Evolutionary conservation across 2,113 vertebrate species (phyloP).

Genomic region (Callospermophilus lateralis): DNA sequence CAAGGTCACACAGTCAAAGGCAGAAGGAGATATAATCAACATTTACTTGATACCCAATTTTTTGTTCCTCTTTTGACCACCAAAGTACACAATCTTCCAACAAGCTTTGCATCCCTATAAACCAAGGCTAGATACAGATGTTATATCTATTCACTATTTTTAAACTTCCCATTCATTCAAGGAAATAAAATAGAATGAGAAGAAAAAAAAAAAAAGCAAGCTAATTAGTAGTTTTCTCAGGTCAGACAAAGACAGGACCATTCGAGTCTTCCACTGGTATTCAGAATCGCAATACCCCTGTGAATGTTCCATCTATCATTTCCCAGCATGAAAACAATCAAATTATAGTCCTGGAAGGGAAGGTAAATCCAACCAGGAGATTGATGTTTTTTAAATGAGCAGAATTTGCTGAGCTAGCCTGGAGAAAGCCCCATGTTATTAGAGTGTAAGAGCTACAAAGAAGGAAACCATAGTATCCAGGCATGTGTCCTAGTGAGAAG

Average conservation of each 20-base stretch:
- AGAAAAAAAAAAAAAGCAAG: conserved; percentile 54
- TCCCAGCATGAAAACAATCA: conserved; percentile 80
- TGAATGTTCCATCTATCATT: conserved; percentile 68
- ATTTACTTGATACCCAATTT: not conserved
- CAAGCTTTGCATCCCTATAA: not conserved
- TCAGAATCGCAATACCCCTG: conserved; percentile 53
- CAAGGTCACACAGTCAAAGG: not conserved
- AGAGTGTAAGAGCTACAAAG: conserved; percentile 44
- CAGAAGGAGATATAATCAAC: not conserved
- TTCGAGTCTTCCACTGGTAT: conserved; percentile 48
- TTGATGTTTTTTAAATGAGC: conserved; percentile 78
- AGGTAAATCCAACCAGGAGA: conserved; percentile 72
- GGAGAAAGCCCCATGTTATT: not conserved
- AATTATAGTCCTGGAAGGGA: conserved; percentile 73
- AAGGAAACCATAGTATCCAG: not conserved
- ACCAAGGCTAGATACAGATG: not conserved
- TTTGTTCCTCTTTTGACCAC: not conserved
- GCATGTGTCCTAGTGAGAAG: conserved; percentile 48
- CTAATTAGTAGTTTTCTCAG: conserved; percentile 78
- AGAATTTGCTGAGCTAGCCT: conserved; percentile 73
- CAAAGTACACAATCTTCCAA: not conserved
- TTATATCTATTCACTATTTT: conserved; percentile 23
- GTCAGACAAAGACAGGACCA: conserved; percentile 51
- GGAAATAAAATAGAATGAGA: not conserved
- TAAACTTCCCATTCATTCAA: conserved; percentile 34